phyloP scores from a whole-genome alignment of 2,113 vertebrate genomes.

The Microcebus lehilahytsara region DNA sequence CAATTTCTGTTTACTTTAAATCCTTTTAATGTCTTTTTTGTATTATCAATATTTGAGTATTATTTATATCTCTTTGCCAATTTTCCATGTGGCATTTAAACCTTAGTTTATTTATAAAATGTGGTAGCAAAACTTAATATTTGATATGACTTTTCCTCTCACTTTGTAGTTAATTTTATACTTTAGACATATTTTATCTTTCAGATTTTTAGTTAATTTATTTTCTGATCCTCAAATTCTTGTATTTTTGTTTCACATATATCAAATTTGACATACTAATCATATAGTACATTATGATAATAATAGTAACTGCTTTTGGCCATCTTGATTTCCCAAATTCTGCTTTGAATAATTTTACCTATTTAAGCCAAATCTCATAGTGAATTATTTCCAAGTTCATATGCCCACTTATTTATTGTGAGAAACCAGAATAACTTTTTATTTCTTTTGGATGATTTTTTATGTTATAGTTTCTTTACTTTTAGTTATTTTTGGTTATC shows the following conservation, averaged over 20 bases:
- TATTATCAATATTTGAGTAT: not conserved
- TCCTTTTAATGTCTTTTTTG: not conserved
- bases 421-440: not conserved
- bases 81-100: slow-evolving; percentile 20
- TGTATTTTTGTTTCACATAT: not conserved
- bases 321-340: not conserved
- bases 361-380: not conserved
- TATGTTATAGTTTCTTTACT: not conserved
- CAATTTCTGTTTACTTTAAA: slow-evolving; percentile 15
- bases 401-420: slow-evolving; percentile 1
- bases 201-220: not conserved
- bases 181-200: not conserved
- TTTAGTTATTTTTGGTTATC: not conserved
- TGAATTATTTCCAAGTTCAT: slow-evolving; percentile 1
- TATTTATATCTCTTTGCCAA: not conserved
- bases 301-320: not conserved
- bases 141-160: not conserved
- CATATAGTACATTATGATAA: not conserved
- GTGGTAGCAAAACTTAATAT: not conserved
- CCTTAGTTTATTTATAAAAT: slow-evolving; percentile 32
- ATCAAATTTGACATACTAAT: not conserved
- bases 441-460: slow-evolving; percentile 3
- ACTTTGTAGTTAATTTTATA: not conserved
- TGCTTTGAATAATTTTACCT: slow-evolving; percentile 31
- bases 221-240: not conserved